phyloP scores from a whole-genome alignment of 2,888 invertebrate genomes.

The Platynereis dumerilii region DNA sequence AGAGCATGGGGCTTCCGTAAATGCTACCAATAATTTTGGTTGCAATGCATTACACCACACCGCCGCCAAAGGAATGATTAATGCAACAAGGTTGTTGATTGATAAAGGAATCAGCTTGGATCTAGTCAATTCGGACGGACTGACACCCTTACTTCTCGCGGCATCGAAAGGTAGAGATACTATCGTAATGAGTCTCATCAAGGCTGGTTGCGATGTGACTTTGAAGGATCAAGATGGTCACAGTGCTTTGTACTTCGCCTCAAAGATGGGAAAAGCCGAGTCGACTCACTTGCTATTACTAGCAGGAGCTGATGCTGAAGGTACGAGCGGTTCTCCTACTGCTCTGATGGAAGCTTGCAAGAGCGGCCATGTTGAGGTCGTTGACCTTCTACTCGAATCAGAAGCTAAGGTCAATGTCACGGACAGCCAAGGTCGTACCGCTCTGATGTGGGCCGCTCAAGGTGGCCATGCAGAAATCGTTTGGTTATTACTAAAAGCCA shows the following conservation, averaged over 20 bases:
- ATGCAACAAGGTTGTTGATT: conserved; percentile 3
- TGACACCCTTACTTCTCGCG: conserved; percentile 11
- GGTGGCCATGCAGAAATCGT: conserved; percentile 20
- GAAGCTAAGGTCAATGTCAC: conserved; percentile 17
- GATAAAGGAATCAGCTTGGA: neutral
- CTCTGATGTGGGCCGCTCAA: conserved; percentile 31
- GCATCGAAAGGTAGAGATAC: neutral
- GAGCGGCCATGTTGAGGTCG: conserved; percentile 27
- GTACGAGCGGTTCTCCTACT: conserved; percentile 9
- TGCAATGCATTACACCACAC: conserved; percentile 18
- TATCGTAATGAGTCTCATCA: conserved; percentile 8
- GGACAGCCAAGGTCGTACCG: conserved; percentile 26
- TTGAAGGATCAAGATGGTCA: conserved; percentile 16
- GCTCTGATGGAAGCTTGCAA: conserved; percentile 32
- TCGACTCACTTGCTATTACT: conserved; percentile 16
- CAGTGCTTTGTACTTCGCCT: conserved; percentile 21
- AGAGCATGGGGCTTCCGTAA: conserved; percentile 13
- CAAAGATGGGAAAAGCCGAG: conserved; percentile 12
- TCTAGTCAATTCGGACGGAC: neutral
- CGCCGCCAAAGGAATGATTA: neutral
- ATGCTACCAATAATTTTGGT: conserved; percentile 12
- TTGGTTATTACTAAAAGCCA: conserved; percentile 16
- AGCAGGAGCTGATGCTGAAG: conserved; percentile 27
- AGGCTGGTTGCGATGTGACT: conserved; percentile 22
- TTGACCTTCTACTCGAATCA: conserved; percentile 18